These are phyloP conservation scores for Agelaius phoeniceus DNA, from an alignment of 2,113 vertebrate genomes.

Conservation along the genomic window DNA sequence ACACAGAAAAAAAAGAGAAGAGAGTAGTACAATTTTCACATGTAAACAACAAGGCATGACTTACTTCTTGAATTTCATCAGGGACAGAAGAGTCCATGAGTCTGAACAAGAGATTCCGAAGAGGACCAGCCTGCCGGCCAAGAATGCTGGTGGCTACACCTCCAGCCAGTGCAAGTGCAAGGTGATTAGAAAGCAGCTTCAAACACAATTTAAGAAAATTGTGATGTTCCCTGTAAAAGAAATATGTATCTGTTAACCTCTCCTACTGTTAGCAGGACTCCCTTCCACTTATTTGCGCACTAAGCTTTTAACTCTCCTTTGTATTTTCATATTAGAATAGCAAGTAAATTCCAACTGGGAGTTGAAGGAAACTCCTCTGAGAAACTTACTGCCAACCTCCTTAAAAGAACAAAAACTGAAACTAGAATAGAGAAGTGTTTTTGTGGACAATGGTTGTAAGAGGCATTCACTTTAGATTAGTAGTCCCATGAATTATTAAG, in stretches of 20 bases:
- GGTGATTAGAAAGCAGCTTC: constrained; percentile 94
- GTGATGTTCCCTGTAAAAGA: constrained; percentile 89
- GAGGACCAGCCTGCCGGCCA: constrained; percentile 91
- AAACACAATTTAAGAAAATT: constrained; percentile 94
- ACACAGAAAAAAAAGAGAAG: neutral
- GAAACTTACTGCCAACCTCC: neutral
- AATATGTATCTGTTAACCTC: neutral
- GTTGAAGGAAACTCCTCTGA: neutral
- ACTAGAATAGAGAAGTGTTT: neutral
- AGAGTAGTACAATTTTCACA: neutral
- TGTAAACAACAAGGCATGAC: neutral
- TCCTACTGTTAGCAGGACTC: neutral
- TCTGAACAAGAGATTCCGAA: constrained; percentile 93
- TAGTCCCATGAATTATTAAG: neutral
- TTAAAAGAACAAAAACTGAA: neutral
- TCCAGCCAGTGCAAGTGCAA: constrained; percentile 93
- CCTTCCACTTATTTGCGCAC: neutral
- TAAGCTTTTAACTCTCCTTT: neutral
- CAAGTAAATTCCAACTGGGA: neutral
- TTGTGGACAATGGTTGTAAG: neutral
- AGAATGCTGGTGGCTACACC: constrained; percentile 97
- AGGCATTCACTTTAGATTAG: neutral
- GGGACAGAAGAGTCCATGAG: constrained; percentile 98
- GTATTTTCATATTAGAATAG: neutral
- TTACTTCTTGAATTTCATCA: constrained; percentile 97